Conservation (phyloP, 2,888 invertebrate species). For the Diloba caeruleocephala region DNA sequence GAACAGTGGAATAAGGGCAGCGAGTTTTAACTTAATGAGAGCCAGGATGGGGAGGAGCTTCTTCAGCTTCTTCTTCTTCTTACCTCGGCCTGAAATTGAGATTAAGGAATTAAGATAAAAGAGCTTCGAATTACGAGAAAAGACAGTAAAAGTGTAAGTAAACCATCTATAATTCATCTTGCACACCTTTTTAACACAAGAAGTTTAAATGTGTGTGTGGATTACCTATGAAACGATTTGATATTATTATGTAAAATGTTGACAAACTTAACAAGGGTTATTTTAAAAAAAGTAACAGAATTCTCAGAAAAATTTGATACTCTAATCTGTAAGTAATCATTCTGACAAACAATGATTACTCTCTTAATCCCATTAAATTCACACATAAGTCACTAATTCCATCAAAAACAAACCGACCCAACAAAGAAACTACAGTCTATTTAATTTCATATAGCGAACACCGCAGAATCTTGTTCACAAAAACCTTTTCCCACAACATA, state of each 20-base stretch:
- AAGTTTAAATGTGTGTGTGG: too few relatives aligned
- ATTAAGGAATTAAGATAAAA: conserved; percentile 5
- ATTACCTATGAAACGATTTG: too few relatives aligned
- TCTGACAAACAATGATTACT: conserved; percentile 28
- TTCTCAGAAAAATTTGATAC: conserved; percentile 1
- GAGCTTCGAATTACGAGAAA: too few relatives aligned
- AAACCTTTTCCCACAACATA: conserved; percentile 42
- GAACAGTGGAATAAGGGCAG: conserved; percentile 93
- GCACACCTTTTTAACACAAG: too few relatives aligned
- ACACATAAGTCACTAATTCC: conserved; percentile 41
- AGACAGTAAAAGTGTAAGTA: too few relatives aligned
- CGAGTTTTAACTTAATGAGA: conserved; percentile 93
- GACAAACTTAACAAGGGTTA: too few relatives aligned
- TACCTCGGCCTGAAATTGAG: conserved; percentile 90
- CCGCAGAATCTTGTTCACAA: conserved; percentile 44
- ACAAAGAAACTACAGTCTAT: conserved; percentile 38
- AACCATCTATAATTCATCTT: too few relatives aligned
- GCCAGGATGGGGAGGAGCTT: conserved; percentile 93
- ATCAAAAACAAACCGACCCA: conserved; percentile 33
- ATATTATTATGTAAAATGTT: too few relatives aligned
- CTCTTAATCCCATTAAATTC: conserved; percentile 39
- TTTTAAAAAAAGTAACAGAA: not conserved
- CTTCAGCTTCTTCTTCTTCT: conserved; percentile 95
- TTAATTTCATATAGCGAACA: conserved; percentile 48
- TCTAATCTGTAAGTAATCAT: conserved; percentile 4